Evolutionary conservation across 2,113 vertebrate species (phyloP), one percentile per base, ranked within the genome.

Genomic region (Mixornis gularis): DNA sequence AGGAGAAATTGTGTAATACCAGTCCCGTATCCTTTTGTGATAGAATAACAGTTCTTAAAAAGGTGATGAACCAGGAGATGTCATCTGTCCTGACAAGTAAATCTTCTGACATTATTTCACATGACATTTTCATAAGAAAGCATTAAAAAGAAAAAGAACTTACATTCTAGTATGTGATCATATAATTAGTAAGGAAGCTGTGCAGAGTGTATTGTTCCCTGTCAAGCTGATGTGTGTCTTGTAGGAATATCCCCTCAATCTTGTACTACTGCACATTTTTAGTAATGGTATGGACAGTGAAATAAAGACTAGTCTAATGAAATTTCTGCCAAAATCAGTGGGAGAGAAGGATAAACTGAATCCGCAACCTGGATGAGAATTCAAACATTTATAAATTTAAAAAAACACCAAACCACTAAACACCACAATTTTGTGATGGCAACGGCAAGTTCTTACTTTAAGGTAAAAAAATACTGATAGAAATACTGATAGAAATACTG

Each of bases 121-220:
- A 48, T 90, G 80, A 63, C 27, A 56, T 87, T 92, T 90, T 95
- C 56, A 71, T 78, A 89, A 68, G 52, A 74, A 84, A 52, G 27
- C 30, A 36, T 68, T 49, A 13, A 5, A 26, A 36, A 90, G 18
- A 48, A 60, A 80, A 64, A 5, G 55, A 80, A 65, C 64, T 25
- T 60, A 29, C 18, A 55, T 18, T 55, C 17, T 81, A 17, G 83
- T 70, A 40, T 25, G 12, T 70, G 72, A 78, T 29, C 55, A 27
- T 59, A 13, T 55, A 88, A 70, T 92, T 83, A 78, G 48, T 70
- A 40, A 27, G 40, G 56, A 70, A 88, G 63, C 15, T 69, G n/a
- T 43, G 19, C 24, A 26, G 13, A 78, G 12, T 27, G 8, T 36
- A 40, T 69, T 83, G 29, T 51, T 86, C 60, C 17, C 24, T 80